A percentile compares a stretch with the other conserved stretches of the same genome.
Evolutionary conservation across 1,140 invertebrate species (phyloP).

Genomic region (Leptoteleia sp.): DNA sequence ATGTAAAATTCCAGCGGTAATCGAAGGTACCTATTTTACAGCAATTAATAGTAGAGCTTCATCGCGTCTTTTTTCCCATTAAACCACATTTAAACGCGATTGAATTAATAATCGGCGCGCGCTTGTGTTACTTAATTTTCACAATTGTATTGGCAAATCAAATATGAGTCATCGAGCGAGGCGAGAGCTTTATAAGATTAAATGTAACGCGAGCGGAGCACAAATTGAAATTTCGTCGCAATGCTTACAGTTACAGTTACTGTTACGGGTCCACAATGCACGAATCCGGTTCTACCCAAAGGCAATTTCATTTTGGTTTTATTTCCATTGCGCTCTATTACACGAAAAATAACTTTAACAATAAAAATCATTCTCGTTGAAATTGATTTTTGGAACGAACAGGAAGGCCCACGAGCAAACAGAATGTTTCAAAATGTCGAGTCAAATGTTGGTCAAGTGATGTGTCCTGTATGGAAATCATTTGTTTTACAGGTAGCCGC

Average conservation of each 20-base stretch:
- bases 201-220: conserved; percentile 21
- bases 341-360: conserved; percentile 14
- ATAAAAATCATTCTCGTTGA: conserved; percentile 22
- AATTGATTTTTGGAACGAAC: conserved; percentile 34
- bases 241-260: conserved; percentile 31
- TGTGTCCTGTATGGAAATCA: conserved; percentile 55
- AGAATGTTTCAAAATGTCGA: conserved; percentile 37
- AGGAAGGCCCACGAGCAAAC: conserved; percentile 36
- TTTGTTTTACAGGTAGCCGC: conserved; percentile 74
- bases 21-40: too few species aligned
- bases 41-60: too few species aligned
- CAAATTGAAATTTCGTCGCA: conserved; percentile 36
- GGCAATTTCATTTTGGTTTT: conserved; percentile 15
- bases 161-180: conserved; percentile 23
- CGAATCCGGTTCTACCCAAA: not conserved
- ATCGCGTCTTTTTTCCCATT: too few species aligned
- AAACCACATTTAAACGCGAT: too few species aligned
- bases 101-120: conserved; percentile 33
- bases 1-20: too few species aligned
- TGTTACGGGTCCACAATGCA: not conserved
- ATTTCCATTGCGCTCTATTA: conserved; percentile 12
- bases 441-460: conserved; percentile 37
- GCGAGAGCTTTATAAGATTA: conserved; percentile 40
- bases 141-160: conserved; percentile 2
- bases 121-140: conserved; percentile 17